Evolutionary conservation across 2,888 invertebrate species (phyloP).

Genomic region (Philhelius pedissequus): DNA sequence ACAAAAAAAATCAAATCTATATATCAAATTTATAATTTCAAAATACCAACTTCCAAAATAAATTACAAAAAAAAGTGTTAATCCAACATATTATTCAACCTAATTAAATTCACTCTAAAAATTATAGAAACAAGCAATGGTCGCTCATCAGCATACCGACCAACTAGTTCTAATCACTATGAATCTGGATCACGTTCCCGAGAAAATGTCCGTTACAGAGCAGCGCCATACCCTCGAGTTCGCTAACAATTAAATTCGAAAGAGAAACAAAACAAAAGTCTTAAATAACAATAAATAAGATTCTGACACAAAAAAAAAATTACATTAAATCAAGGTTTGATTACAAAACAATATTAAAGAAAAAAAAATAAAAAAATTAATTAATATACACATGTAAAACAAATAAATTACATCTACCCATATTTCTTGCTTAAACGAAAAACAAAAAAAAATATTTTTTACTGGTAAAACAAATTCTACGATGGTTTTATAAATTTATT

Average conservation of each 20-base stretch:
- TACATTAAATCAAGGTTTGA: constrained; percentile 15
- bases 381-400: constrained; percentile 27
- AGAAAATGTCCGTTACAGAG: constrained; percentile 78
- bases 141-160: constrained; percentile 78
- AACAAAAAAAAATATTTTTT: constrained; percentile 5
- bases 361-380: background rate
- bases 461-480: background rate
- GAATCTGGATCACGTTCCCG: constrained; percentile 77
- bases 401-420: background rate
- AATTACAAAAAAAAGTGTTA: constrained; percentile 35
- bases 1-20: background rate
- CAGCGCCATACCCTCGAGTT: constrained; percentile 78
- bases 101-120: constrained; percentile 73
- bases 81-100: constrained; percentile 53
- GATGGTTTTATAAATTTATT: background rate
- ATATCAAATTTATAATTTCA: constrained; percentile 47
- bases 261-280: constrained; percentile 29
- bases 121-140: constrained; percentile 79
- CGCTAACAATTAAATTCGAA: constrained; percentile 72
- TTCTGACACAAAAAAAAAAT: constrained; percentile 33
- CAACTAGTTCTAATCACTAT: constrained; percentile 77
- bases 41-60: constrained; percentile 65
- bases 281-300: constrained; percentile 32
- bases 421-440: constrained; percentile 10
- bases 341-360: constrained; percentile 17